These are phyloP conservation scores for Mormyrus hasselquistii DNA, from an alignment of 2,797 vertebrate species.

Conservation along the genomic window DNA sequence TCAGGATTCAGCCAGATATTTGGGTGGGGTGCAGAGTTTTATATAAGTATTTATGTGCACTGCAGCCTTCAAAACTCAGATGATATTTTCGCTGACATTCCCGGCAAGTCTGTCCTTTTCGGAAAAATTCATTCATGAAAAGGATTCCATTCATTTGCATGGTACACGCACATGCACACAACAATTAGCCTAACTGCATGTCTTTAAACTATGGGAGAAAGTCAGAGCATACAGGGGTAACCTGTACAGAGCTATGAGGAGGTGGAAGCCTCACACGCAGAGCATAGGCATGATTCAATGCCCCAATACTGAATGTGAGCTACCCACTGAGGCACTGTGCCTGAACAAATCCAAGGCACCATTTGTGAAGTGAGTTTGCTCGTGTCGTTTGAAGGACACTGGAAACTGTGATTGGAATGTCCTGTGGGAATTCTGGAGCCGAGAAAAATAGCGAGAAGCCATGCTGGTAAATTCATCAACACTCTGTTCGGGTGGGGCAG, in stretches of 20 bases:
- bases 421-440: not conserved
- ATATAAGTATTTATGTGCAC: not conserved
- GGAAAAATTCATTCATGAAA: not conserved
- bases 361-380: not conserved
- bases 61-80: not conserved
- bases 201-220: not conserved
- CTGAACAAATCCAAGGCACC: not conserved
- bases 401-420: not conserved
- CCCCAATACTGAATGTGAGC: not conserved
- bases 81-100: not conserved
- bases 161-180: not conserved
- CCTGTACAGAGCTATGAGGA: not conserved
- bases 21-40: conserved; percentile 30
- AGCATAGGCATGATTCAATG: not conserved
- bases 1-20: conserved; percentile 46
- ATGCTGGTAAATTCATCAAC: not conserved
- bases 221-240: not conserved
- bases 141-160: not conserved
- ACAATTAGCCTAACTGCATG: not conserved
- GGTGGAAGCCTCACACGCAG: not conserved
- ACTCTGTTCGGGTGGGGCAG: not conserved
- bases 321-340: not conserved
- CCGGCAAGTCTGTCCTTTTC: not conserved
- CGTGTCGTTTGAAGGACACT: not conserved
- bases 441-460: not conserved